These are phyloP conservation scores for Caenorhabditis virilis DNA, from an alignment of 2,888 invertebrate genomes.

Conservation along the genomic window DNA sequence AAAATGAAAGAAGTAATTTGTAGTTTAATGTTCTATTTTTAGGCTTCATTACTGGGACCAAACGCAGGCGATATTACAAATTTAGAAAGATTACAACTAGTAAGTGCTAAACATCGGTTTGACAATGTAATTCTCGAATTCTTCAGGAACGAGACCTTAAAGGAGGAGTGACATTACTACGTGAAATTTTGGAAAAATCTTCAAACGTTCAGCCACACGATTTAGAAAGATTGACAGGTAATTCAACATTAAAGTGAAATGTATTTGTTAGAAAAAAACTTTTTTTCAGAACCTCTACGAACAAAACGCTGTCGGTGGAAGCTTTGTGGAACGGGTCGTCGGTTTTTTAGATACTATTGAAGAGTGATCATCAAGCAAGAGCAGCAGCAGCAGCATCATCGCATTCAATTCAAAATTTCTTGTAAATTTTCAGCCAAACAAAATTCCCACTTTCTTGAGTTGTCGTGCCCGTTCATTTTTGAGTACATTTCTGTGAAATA, in stretches of 20 bases:
- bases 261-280: too few species aligned
- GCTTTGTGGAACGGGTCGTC: conserved; percentile 53
- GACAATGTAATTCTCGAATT: too few species aligned
- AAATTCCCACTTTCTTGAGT: too few species aligned
- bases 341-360: conserved; percentile 31
- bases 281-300: conserved; percentile 33
- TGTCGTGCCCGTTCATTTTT: not conserved
- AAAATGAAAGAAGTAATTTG: too few species aligned
- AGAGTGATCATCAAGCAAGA: not conserved
- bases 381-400: too few species aligned
- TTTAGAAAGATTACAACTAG: conserved; percentile 31
- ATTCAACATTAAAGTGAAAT: too few species aligned
- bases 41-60: conserved; percentile 23
- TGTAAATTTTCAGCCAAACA: too few species aligned
- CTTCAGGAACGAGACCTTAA: conserved; percentile 25
- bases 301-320: conserved; percentile 57
- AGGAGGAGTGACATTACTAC: conserved; percentile 23
- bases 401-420: too few species aligned
- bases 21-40: too few species aligned
- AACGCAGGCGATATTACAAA: conserved; percentile 19
- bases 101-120: too few species aligned
- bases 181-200: conserved; percentile 28
- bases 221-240: conserved; percentile 33
- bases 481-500: not conserved
- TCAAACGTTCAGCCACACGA: conserved; percentile 25